Evolutionary conservation across 1,140 invertebrate genomes (phyloP).

Genomic region (Camponotus pennsylvanicus): DNA sequence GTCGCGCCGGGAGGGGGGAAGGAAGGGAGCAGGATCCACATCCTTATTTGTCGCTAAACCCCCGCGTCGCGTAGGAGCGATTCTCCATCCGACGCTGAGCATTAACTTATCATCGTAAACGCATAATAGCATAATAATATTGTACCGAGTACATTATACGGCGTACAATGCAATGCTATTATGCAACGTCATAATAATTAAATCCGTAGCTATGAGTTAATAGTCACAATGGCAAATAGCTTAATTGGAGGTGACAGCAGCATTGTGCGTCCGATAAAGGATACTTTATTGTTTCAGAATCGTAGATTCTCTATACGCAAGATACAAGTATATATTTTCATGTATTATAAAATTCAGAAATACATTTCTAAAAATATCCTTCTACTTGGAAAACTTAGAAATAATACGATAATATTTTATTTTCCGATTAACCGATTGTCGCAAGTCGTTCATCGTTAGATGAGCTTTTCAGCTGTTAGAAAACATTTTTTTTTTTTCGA

Average conservation of each 20-base stretch:
- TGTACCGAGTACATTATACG: conserved; percentile 10
- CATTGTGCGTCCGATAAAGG: conserved; percentile 24
- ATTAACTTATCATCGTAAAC: conserved; percentile 56
- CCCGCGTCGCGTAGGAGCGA: background rate
- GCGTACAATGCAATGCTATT: conserved; percentile 27
- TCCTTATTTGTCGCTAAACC: conserved; percentile 39
- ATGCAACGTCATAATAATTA: conserved; percentile 49
- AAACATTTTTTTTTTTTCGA: background rate
- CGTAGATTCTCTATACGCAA: background rate
- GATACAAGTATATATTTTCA: background rate
- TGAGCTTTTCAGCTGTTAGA: background rate
- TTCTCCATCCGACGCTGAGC: background rate
- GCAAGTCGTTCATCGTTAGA: background rate
- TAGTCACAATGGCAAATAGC: conserved; percentile 45
- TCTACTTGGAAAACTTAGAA: no score
- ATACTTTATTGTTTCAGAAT: background rate
- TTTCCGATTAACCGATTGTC: background rate
- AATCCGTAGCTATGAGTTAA: conserved; percentile 59
- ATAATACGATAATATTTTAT: background rate
- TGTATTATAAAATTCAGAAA: background rate
- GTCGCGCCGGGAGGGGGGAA: background rate
- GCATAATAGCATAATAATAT: conserved; percentile 39
- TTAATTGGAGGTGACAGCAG: conserved; percentile 35
- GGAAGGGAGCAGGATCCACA: background rate
- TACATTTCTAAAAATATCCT: no score